A percentile compares a stretch with the other conserved stretches of the same genome.
Evolutionary conservation across 2,113 vertebrate genomes (phyloP).

Genomic region (Vulpes ferrilata): DNA sequence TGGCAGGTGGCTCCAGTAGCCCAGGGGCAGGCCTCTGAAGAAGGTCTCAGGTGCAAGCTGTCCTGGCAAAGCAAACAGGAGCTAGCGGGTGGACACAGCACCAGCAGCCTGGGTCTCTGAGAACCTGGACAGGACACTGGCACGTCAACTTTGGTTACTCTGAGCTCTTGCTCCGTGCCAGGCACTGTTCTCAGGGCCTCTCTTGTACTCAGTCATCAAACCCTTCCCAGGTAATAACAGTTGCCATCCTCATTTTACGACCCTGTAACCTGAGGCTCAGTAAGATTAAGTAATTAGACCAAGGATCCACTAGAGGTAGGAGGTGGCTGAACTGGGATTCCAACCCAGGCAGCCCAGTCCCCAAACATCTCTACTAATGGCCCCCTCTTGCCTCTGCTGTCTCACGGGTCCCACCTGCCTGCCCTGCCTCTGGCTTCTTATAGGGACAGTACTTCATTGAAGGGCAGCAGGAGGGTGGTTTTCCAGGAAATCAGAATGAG

Average conservation of each 20-base stretch:
- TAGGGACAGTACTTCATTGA: background rate
- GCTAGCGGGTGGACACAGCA: accelerated
- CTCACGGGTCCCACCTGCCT: accelerated
- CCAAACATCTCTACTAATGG: background rate
- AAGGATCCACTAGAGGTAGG: background rate
- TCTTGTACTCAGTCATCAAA: background rate
- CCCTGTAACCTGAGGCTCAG: background rate
- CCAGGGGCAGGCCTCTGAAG: background rate
- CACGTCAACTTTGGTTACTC: no score
- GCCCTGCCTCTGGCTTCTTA: background rate
- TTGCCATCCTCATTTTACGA: background rate
- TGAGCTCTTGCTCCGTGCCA: background rate
- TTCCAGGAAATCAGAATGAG: slow-evolving; percentile 52
- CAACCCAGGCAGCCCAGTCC: background rate
- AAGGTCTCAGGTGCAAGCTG: background rate
- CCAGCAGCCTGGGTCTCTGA: no score
- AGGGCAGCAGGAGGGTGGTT: background rate
- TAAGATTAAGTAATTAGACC: slow-evolving; percentile 35
- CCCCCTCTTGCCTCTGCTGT: background rate
- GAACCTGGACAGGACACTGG: background rate
- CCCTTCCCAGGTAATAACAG: background rate
- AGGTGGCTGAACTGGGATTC: background rate
- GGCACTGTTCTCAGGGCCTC: background rate
- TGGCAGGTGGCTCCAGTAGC: background rate
- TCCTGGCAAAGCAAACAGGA: background rate